These are phyloP conservation scores for Pycnomerus fuliginosus DNA, from an alignment of 2,888 invertebrate genomes.

Conservation along the genomic window DNA sequence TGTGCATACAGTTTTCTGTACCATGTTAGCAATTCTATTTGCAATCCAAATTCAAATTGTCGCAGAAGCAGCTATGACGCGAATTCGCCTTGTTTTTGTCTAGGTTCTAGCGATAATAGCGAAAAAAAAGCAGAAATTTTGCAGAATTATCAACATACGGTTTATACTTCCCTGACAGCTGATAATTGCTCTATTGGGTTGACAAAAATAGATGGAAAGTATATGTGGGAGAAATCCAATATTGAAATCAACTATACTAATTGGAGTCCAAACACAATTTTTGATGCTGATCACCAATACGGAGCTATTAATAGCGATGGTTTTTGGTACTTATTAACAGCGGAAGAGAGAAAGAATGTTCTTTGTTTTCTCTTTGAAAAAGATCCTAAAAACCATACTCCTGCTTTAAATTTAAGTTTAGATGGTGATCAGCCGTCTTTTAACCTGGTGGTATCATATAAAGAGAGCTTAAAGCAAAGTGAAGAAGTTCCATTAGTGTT, in stretches of 20 bases:
- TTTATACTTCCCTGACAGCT: slow-evolving; percentile 23
- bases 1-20: slow-evolving; percentile 37
- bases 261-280: slow-evolving; percentile 8
- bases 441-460: not conserved
- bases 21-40: no score
- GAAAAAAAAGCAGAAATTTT: slow-evolving; percentile 30
- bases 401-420: no score
- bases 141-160: slow-evolving; percentile 34
- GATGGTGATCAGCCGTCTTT: no score
- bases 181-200: slow-evolving; percentile 26
- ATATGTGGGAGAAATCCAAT: slow-evolving; percentile 22
- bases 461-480: not conserved
- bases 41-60: no score
- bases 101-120: slow-evolving; percentile 1
- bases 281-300: slow-evolving; percentile 15
- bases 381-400: no score
- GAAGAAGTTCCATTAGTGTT: slow-evolving; percentile 19
- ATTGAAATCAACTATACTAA: slow-evolving; percentile 8
- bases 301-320: not conserved
- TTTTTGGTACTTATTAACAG: no score
- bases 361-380: slow-evolving; percentile 16
- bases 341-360: no score
- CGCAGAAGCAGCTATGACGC: slow-evolving; percentile 32
- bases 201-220: slow-evolving; percentile 5
- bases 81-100: slow-evolving; percentile 35